Evolutionary conservation across 2,888 invertebrate genomes (phyloP), one percentile per base, ranked within the genome.

Genomic region (Apeira syringaria): DNA sequence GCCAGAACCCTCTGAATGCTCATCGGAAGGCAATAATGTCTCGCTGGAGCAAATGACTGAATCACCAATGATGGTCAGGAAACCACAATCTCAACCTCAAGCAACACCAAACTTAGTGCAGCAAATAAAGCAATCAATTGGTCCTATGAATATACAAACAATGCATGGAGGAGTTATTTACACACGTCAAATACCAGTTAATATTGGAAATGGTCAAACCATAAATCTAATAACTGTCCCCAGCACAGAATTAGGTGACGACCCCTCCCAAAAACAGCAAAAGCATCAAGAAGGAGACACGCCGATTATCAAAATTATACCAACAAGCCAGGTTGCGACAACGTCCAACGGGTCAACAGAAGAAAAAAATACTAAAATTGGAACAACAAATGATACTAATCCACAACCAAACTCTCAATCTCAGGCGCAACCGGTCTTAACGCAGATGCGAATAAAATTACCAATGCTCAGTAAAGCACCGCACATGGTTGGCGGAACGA

Each of bases 151-250:
- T 55, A 88, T 92, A 37, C 92, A 92, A 68, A 91, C 92, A 5
- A 91, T 93, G 75, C 92, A 93, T 32, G 93, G 93, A 9, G 92
- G 93, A 33, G 94, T 94, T 0, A 94, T 94, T 56, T 94, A 94
- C 65, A 93, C 94, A 35, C 91, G 94, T 52, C 94, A 94, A 79
- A 92, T 94, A 59, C 94, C 94, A 1, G 93, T 93, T 0, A 92
- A 92, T 62, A 74, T 91, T 27, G 83, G 87, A 9, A 79, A 90
- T 27, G 81, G 91, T 25, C 92, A 93, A 74, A 91, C 92, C 1
- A 92, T 93, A 28, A 92, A 92, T 68, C 68, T 93, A 43, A 91
- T 92, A 56, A 89, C 91, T 22, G 83, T 91, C 7, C 90, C 90
- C 1, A 90, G 80, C 48, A 83, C 88, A 2, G 91, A 91, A 39